phyloP scores from a whole-genome alignment of 2,888 invertebrate genomes.

The Pristionchus entomophagus region DNA sequence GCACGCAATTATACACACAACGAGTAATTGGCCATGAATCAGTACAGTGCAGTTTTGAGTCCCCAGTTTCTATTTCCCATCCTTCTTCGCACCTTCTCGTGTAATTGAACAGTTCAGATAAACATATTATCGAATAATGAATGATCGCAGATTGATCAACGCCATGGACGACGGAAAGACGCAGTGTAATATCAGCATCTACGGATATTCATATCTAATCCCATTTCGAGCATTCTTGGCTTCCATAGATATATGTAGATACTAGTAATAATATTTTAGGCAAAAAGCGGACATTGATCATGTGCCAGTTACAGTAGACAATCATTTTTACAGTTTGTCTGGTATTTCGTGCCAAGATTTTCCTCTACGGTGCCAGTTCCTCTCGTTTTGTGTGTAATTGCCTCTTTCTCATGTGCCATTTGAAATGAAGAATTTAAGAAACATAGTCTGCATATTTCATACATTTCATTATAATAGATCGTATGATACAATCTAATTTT shows the following conservation, averaged over 20 bases:
- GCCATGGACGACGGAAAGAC: constrained; percentile 24
- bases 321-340: background rate
- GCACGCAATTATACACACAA: constrained; percentile 12
- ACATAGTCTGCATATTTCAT: no score
- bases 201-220: constrained; percentile 30
- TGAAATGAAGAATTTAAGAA: background rate
- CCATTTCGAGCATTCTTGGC: constrained; percentile 7
- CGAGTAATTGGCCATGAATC: constrained; percentile 35
- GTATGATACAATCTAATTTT: no score
- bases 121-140: background rate
- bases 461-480: no score
- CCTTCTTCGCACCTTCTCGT: background rate
- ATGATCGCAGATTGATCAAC: background rate
- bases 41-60: constrained; percentile 33
- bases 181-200: constrained; percentile 18
- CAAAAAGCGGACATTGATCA: background rate
- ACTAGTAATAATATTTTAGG: constrained; percentile 9
- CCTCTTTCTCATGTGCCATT: background rate
- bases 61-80: background rate
- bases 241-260: background rate
- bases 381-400: background rate
- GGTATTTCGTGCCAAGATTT: constrained; percentile 32
- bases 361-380: constrained; percentile 25
- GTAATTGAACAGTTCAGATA: background rate
- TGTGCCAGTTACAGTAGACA: background rate